Conservation (phyloP, 2,113 vertebrate species). For the Circaetus cinerascens region DNA sequence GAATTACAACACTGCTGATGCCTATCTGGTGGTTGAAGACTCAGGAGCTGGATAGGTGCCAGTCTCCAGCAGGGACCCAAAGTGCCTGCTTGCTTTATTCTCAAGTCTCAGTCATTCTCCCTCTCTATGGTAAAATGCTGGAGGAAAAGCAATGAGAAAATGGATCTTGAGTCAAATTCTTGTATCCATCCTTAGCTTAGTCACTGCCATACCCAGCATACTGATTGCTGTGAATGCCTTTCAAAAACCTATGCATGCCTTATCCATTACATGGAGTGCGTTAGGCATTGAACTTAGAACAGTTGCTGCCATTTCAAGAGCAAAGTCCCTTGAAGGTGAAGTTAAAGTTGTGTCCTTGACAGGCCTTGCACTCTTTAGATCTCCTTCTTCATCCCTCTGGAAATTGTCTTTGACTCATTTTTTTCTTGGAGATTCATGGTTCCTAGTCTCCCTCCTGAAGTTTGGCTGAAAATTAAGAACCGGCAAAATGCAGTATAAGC, state of each 20-base stretch:
- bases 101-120: background rate
- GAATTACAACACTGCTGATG: background rate
- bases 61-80: background rate
- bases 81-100: background rate
- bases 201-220: background rate
- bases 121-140: background rate
- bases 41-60: background rate
- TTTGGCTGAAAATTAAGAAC: background rate
- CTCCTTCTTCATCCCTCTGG: background rate
- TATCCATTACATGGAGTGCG: background rate
- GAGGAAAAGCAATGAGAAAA: background rate
- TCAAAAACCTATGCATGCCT: background rate
- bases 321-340: background rate
- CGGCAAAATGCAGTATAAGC: background rate
- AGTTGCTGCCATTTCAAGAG: background rate
- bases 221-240: background rate
- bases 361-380: background rate
- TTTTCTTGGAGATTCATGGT: background rate
- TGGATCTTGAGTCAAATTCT: background rate
- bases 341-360: background rate
- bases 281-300: background rate
- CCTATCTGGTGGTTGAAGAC: background rate
- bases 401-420: background rate
- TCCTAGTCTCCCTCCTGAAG: background rate
- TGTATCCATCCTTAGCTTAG: background rate